phyloP scores from a whole-genome alignment of 2,888 invertebrate genomes.

The Drosophila kokeensis region DNA sequence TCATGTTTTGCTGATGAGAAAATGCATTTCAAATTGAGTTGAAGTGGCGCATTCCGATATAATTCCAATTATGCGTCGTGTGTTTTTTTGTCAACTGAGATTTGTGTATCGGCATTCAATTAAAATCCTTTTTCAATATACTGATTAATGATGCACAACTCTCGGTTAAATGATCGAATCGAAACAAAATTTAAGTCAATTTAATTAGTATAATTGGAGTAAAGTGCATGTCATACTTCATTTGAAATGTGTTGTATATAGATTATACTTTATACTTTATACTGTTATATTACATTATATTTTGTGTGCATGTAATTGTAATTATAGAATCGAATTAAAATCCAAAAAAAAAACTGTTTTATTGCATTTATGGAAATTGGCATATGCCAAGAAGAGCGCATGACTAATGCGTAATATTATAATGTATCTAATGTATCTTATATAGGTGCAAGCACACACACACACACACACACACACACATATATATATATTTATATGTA shows the following conservation, averaged over 20 bases:
- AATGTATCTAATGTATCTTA: conserved; percentile 3
- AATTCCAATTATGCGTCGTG: neutral
- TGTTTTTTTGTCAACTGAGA: neutral
- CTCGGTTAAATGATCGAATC: neutral
- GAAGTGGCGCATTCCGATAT: neutral
- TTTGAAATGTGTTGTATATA: neutral
- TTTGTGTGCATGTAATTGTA: neutral
- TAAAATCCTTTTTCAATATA: neutral
- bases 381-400: conserved; percentile 27
- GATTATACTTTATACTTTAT: no score
- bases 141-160: neutral
- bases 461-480: neutral
- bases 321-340: neutral
- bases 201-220: neutral
- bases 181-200: neutral
- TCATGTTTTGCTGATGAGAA: neutral
- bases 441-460: neutral
- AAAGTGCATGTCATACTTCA: neutral
- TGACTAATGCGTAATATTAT: conserved; percentile 29
- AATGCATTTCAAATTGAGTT: neutral
- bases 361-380: conserved; percentile 18
- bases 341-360: neutral
- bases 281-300: neutral
- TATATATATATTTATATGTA: neutral
- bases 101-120: neutral